Base-by-base conservation (phyloP, 1,140 invertebrate species). In the Drosophila grimshawi region DNA sequence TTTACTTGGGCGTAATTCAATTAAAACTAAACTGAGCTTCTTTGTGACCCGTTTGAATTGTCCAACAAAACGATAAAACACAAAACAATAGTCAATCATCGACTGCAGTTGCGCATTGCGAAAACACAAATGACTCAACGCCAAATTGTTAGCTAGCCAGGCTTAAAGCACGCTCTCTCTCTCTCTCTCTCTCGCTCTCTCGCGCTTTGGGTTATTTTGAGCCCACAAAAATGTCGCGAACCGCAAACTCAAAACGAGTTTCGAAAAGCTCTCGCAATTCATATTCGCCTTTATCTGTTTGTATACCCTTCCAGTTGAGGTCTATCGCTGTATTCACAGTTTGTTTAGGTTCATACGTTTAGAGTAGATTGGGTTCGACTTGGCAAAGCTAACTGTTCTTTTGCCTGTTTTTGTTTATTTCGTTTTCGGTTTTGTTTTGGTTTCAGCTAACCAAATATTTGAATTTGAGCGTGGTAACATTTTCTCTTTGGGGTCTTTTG, bases 51-150 rank as follows among this genome's bases (percentile, higher is more conserved):
- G 8, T 52, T 33, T 33, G 11, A 6, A n/a, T 57, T 30, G 3
- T 10, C 39, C 39, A 55, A 55, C 39, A 39, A 55, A 55, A 39
- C 27, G 35, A 5, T 10, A 10, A 10, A 41, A 45, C 27, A 5
- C 29, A 5, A 39, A 43, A 7, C 55, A 57, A 30, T 57, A 43
- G 48, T 60, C 57, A 60, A 48, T 48, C 37, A 70, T 35, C 35
- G 62, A 73, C 68, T 78, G 65, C 57, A 79, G 35, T 64, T 51
- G 51, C 48, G 43, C 57, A 70, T 72, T 78, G 81, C 81, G 61
- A 85, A 81, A 81, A 78, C 60, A 39, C 67, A 56, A 86, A 86
- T 86, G 81, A 86, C 62, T 86, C 81, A 86, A 37, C 4, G 51
- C 7, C 41, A 11, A 59, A 32, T 45, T 11, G 30, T 32, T 19